Conservation (phyloP, 2,113 vertebrate species). For the Candoia aspera region DNA sequence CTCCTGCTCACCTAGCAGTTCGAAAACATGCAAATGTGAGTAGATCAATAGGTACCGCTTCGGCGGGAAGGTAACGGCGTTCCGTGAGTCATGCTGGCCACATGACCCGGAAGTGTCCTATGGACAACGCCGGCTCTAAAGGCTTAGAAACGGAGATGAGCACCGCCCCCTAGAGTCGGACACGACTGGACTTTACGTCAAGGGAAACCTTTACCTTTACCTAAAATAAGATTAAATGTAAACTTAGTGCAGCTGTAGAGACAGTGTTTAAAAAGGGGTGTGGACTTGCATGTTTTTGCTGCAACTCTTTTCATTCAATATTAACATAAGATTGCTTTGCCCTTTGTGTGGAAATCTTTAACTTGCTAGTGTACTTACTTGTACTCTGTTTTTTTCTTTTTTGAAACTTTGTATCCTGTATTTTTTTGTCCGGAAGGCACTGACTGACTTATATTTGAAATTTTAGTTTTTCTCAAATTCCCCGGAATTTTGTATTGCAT, state of each 20-base stretch:
- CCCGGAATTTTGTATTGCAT: not conserved
- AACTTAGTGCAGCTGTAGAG: not conserved
- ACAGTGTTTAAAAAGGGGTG: not conserved
- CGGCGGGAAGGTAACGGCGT: no score
- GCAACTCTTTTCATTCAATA: not conserved
- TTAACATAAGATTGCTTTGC: not conserved
- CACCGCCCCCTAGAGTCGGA: no score
- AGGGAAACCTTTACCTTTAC: no score
- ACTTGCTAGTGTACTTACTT: accelerated
- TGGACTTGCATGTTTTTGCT: not conserved
- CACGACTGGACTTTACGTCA: no score
- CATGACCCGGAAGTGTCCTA: no score
- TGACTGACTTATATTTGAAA: not conserved
- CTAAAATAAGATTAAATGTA: not conserved
- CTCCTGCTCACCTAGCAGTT: no score
- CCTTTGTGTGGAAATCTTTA: constrained; percentile 21
- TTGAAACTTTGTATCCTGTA: not conserved
- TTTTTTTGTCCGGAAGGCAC: not conserved
- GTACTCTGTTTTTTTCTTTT: not conserved
- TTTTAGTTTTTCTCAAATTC: not conserved
- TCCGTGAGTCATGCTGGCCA: no score
- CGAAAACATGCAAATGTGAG: no score
- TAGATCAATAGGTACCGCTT: no score
- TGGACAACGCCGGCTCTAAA: no score
- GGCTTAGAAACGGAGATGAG: no score